Conservation (phyloP, 2,888 invertebrate species). For the Melinopterus prodromus region DNA sequence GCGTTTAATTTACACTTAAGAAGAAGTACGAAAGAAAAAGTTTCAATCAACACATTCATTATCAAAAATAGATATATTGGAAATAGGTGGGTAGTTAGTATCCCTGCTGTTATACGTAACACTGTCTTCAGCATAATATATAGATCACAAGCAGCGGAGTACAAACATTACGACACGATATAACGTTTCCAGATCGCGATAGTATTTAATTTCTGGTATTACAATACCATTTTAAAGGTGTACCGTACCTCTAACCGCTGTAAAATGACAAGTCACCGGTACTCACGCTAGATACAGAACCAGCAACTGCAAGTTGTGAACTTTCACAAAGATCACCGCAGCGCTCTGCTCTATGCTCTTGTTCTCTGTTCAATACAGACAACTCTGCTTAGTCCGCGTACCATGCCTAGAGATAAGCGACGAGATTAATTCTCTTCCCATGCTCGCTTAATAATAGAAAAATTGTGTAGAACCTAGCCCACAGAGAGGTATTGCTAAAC, state of each 20-base stretch:
- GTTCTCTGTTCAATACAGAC: neutral
- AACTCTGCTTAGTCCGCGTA: neutral
- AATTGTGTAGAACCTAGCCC: neutral
- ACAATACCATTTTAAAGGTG: neutral
- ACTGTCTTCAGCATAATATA: neutral
- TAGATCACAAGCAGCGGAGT: neutral
- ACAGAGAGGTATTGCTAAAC: neutral
- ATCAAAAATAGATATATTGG: too few species aligned
- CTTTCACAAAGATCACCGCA: neutral
- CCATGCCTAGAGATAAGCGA: slow-evolving; percentile 28
- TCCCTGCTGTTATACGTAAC: neutral
- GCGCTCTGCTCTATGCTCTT: neutral
- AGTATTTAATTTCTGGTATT: neutral
- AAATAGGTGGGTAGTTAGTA: too few species aligned
- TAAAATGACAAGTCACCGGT: neutral
- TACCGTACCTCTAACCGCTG: neutral
- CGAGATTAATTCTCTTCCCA: slow-evolving; percentile 36
- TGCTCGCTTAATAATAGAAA: slow-evolving; percentile 25
- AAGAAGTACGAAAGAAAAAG: too few species aligned
- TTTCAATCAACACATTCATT: too few species aligned
- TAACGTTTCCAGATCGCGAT: neutral
- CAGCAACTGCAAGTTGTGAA: neutral
- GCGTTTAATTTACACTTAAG: too few species aligned
- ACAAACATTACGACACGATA: neutral
- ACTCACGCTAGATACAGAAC: neutral